Evolutionary conservation across 2,888 invertebrate species (phyloP).

Genomic region (Hypolimnas misippus): DNA sequence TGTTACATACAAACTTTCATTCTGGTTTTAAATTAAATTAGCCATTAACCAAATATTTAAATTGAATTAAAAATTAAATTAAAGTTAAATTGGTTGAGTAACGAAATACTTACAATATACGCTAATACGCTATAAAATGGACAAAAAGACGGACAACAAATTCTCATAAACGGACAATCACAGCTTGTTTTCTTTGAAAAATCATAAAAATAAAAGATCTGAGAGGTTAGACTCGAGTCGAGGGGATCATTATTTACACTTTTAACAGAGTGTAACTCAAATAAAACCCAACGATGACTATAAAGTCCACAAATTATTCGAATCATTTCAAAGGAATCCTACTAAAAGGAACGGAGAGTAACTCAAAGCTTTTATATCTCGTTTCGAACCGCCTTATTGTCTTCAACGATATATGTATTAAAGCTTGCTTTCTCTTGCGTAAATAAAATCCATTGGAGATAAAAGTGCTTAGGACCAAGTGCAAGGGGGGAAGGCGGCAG

Average conservation of each 20-base stretch:
- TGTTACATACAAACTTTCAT: no score
- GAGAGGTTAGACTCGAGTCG: constrained; percentile 47
- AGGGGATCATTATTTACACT: constrained; percentile 66
- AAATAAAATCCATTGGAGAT: constrained; percentile 82
- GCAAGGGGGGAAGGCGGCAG: constrained; percentile 61
- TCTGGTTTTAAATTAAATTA: no score
- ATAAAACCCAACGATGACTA: constrained; percentile 71
- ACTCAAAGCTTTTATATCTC: constrained; percentile 84
- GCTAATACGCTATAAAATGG: no score
- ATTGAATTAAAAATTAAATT: no score
- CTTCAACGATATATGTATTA: constrained; percentile 81
- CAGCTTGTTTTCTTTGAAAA: not conserved
- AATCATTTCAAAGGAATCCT: constrained; percentile 83
- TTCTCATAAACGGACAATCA: no score
- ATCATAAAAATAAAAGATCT: constrained; percentile 12
- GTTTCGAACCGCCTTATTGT: constrained; percentile 81
- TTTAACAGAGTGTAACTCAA: constrained; percentile 64
- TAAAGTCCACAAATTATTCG: constrained; percentile 81
- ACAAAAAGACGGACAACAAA: no score
- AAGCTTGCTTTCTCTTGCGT: constrained; percentile 82
- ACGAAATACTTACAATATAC: no score
- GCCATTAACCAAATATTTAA: no score
- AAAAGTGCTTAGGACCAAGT: constrained; percentile 72
- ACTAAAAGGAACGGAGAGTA: constrained; percentile 80
- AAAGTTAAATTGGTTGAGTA: no score